Evolutionary conservation across 2,797 vertebrate genomes (phyloP).

Genomic region (Pelobates cultripes): DNA sequence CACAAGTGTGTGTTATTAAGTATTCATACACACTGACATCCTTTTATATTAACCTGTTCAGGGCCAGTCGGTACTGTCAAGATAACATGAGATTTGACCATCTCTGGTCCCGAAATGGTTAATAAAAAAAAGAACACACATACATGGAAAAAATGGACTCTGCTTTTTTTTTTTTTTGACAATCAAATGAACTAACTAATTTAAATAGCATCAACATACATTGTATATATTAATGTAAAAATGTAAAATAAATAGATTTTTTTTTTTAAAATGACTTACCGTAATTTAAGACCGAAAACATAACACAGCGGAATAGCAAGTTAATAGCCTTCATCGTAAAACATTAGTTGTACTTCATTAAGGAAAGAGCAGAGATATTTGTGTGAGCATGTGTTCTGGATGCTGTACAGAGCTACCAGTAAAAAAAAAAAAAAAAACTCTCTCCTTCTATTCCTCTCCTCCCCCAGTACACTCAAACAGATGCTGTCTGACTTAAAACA

Average conservation of each 20-base stretch:
- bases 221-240: neutral
- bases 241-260: neutral
- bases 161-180: no score
- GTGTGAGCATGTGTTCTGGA: conserved; percentile 12
- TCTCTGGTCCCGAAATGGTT: no score
- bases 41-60: no score
- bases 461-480: conserved; percentile 30
- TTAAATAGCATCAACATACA: neutral
- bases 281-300: conserved; percentile 4
- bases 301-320: conserved; percentile 17
- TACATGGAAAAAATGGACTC: no score
- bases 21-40: no score
- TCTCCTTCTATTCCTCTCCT: conserved; percentile 38
- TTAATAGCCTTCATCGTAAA: conserved; percentile 5
- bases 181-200: no score
- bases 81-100: no score
- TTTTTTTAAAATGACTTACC: conserved; percentile 40
- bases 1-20: no score
- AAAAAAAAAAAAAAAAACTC: neutral
- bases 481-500: neutral
- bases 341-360: neutral
- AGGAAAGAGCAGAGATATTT: neutral
- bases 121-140: no score
- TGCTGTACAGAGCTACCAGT: conserved; percentile 22
- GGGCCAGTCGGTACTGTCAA: no score